phyloP scores from a whole-genome alignment of 2,113 vertebrate genomes.

The Mionectes macconnelli region DNA sequence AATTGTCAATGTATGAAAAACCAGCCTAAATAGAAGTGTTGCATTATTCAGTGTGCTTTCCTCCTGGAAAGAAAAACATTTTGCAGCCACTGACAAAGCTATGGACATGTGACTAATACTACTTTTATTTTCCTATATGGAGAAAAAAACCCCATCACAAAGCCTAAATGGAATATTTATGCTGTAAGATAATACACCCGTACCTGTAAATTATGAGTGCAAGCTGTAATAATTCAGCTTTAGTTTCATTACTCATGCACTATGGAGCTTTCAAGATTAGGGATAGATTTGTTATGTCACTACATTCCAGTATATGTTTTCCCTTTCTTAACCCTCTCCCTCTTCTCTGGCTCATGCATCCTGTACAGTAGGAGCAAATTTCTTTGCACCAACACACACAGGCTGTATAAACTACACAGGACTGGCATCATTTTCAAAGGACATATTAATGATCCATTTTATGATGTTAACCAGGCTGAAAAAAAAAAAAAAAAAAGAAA shows the following conservation, averaged over 20 bases:
- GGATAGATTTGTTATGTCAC: conserved; percentile 56
- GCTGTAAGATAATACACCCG: conserved; percentile 58
- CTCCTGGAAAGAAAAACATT: conserved; percentile 58
- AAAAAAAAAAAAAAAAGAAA: conserved; percentile 11
- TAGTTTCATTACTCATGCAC: conserved; percentile 56
- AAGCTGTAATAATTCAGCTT: conserved; percentile 54
- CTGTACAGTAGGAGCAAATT: not conserved
- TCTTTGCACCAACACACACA: not conserved
- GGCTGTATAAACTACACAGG: not conserved
- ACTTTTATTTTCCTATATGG: conserved; percentile 53
- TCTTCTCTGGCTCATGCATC: not conserved
- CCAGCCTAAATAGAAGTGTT: conserved; percentile 21
- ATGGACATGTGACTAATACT: conserved; percentile 55
- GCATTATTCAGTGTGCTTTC: conserved; percentile 45
- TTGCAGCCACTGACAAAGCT: conserved; percentile 49
- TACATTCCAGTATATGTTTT: conserved; percentile 42
- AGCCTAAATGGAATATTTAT: conserved; percentile 64
- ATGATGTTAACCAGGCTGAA: conserved; percentile 12
- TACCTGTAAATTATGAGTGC: conserved; percentile 62
- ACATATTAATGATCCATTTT: conserved; percentile 31
- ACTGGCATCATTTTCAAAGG: conserved; percentile 3
- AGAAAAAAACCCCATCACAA: conserved; percentile 58
- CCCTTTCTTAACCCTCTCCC: conserved; percentile 16
- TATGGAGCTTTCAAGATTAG: conserved; percentile 50
- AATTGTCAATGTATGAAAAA: conserved; percentile 42